These are phyloP conservation scores for Baronia brevicornis DNA, from an alignment of 2,888 invertebrate species.

Conservation along the genomic window DNA sequence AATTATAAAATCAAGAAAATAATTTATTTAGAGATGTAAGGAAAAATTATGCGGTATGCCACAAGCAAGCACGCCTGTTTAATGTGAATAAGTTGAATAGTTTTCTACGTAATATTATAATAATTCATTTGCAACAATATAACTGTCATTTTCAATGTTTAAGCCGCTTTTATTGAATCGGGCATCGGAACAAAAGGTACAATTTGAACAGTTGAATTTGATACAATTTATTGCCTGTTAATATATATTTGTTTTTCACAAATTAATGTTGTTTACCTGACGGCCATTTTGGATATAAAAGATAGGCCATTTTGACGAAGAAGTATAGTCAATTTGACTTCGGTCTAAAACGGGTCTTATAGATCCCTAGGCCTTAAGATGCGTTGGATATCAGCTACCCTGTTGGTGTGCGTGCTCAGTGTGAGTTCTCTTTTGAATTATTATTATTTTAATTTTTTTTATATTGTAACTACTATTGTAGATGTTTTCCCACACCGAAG, in stretches of 20 bases:
- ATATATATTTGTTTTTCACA: not conserved
- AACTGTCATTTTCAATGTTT: no score
- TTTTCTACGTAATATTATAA: no score
- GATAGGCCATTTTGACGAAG: not conserved
- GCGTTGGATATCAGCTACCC: slow-evolving; percentile 1
- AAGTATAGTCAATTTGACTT: slow-evolving; percentile 5
- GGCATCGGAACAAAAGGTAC: no score
- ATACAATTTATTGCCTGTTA: slow-evolving; percentile 1
- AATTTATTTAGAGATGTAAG: no score
- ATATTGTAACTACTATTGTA: no score
- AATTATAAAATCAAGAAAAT: no score
- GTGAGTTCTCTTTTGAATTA: slow-evolving; percentile 7
- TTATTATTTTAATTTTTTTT: slow-evolving; percentile 2
- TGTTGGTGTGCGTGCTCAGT: slow-evolving; percentile 7
- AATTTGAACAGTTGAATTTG: not conserved
- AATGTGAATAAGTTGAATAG: no score
- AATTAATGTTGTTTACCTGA: not conserved
- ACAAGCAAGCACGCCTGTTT: no score
- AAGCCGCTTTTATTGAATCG: no score
- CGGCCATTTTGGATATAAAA: slow-evolving; percentile 1
- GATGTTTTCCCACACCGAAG: no score
- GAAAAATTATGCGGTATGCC: no score
- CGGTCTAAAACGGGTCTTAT: slow-evolving; percentile 4
- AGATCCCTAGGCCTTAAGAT: slow-evolving; percentile 9
- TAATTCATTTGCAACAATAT: no score